Base-by-base conservation (phyloP, 2,113 vertebrate species). In the Amphiprion percula region DNA sequence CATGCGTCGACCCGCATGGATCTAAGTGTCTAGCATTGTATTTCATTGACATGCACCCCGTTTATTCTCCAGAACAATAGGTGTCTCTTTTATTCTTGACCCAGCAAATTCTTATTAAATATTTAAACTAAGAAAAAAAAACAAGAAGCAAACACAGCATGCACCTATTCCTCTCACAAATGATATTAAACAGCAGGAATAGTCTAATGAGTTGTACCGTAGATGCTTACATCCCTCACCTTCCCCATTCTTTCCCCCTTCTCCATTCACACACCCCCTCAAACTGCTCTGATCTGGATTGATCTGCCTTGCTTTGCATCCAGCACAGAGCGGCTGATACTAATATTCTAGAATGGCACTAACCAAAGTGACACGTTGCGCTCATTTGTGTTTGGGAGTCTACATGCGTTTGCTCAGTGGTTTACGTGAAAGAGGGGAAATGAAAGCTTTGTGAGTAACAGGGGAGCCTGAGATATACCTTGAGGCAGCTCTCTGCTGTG, bases 201-300 rank as follows among this genome's bases (percentile, higher is more conserved):
- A 44, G 4, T 77, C 39, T 28, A 39, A 8, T 56, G 53, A 71
- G 70, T 55, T 81, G 60, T 68, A 37, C 23, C 8, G 1, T 21
- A 56, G 60, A 74, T 65, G 58, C 79, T 65, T 61, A 33, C 69
- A 55, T 73, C 68, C 46, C 24, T 80, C 47, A 69, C 80, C 50
- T 72, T 62, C 30, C 37, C 4, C 53, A 4, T 39, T 68, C 30
- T 53, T 50, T 56, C 26, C 55, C 64, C 62, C 67, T 75, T 41
- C 68, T 63, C 74, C 75, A 58, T 75, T 81, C 73, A 77, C 69
- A 53, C 79, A 55, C 87, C 62, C 63, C 73, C 75, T 58, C 59
- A 87, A 80, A 91, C 92, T 91, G 90, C 93, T 91, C 82, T 84
- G 87, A 93, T 92, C 93, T 94, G 93, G 90, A 93, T 93, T 82